Percentiles rank a stretch among this genome's conserved stretches.
These are phyloP conservation scores for Physeter macrocephalus DNA, from an alignment of 2,113 vertebrate genomes.

Conservation along the genomic window DNA sequence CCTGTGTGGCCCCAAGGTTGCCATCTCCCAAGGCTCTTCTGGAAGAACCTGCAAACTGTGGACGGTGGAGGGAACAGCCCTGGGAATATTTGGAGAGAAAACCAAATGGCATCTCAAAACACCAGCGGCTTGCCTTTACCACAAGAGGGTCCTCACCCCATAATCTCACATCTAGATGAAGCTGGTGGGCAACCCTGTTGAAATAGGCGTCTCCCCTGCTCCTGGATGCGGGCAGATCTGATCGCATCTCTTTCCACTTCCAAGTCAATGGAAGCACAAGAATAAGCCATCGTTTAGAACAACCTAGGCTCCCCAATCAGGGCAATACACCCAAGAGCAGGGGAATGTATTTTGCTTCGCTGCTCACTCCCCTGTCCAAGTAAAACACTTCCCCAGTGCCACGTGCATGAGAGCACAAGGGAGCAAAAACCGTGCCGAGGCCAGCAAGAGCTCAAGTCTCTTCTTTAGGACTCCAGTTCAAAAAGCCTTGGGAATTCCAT, in stretches of 20 bases:
- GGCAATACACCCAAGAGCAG: neutral
- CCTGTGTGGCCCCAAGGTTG: constrained; percentile 32
- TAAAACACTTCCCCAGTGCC: neutral
- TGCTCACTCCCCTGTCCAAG: neutral
- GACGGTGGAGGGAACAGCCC: constrained; percentile 50
- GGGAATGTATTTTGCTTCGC: neutral
- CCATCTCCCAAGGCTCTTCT: constrained; percentile 62
- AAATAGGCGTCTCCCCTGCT: fast-evolving
- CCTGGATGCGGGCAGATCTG: neutral
- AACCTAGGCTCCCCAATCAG: neutral
- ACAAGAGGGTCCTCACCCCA: constrained; percentile 31
- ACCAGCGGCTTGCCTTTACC: constrained; percentile 48
- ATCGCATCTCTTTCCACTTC: neutral
- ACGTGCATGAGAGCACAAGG: fast-evolving
- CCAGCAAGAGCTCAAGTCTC: neutral
- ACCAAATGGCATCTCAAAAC: constrained; percentile 65
- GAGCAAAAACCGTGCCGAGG: neutral
- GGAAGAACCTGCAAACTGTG: constrained; percentile 72
- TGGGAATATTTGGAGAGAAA: constrained; percentile 73
- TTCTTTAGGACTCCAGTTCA: too few species aligned
- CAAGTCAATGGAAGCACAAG: neutral
- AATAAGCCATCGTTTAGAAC: neutral
- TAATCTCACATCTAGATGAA: too few species aligned
- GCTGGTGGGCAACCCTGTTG: neutral
- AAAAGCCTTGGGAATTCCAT: neutral